phyloP scores from a whole-genome alignment of 2,888 invertebrate genomes.

The Chloroclystis v-ata region DNA sequence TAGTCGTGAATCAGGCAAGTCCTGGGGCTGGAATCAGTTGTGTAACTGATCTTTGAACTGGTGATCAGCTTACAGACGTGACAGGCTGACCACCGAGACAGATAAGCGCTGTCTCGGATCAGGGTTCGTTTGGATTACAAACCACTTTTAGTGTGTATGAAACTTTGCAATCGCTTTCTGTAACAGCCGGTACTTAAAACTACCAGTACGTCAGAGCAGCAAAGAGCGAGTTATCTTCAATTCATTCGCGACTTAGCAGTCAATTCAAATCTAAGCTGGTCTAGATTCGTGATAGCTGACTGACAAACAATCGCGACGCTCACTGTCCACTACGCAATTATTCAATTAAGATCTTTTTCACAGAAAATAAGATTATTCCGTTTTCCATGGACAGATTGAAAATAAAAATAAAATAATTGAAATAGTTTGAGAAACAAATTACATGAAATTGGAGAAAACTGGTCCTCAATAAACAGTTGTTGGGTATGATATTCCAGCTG shows the following conservation, averaged over 20 bases:
- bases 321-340: conserved; percentile 13
- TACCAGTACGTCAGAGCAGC: no score
- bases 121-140: not conserved
- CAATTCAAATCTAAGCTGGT: conserved; percentile 4
- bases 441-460: conserved; percentile 26
- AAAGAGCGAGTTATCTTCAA: not conserved
- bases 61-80: conserved; percentile 21
- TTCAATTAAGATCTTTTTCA: not conserved
- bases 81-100: conserved; percentile 19
- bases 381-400: not conserved
- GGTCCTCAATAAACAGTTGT: conserved; percentile 1
- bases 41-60: conserved; percentile 22
- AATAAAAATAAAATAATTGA: not conserved
- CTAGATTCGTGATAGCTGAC: conserved; percentile 16
- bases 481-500: not conserved
- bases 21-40: conserved; percentile 18
- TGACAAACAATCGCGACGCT: conserved; percentile 21
- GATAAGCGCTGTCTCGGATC: conserved; percentile 8
- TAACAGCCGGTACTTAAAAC: no score
- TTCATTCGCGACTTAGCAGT: not conserved
- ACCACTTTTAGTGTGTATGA: not conserved
- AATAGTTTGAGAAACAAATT: conserved; percentile 12
- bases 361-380: conserved; percentile 6
- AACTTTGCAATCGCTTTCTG: no score
- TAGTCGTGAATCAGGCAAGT: conserved; percentile 14